A percentile compares a stretch with the other conserved stretches of the same genome.
phyloP scores from a whole-genome alignment of 1,140 invertebrate genomes.

The Gonioctena quinquepunctata region DNA sequence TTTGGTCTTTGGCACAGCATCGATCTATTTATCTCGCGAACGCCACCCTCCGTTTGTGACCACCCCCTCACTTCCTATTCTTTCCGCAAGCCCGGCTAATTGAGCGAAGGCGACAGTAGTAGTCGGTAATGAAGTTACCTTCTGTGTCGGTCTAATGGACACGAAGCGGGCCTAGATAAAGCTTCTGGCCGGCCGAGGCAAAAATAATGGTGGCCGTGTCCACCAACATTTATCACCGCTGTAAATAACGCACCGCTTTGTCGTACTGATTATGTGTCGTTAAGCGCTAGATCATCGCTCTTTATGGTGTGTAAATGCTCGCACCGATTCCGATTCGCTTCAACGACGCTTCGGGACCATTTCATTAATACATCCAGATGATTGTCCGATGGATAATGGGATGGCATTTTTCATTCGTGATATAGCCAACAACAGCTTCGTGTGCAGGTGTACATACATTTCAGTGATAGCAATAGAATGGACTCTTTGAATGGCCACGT shows the following conservation, averaged over 20 bases:
- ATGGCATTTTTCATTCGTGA: no score
- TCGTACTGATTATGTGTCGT: constrained; percentile 36
- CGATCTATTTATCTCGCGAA: no score
- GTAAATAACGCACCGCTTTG: constrained; percentile 38
- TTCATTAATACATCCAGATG: background rate
- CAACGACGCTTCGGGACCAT: background rate
- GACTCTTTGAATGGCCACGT: no score
- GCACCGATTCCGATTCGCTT: background rate
- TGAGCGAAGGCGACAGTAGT: constrained; percentile 26
- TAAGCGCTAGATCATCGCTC: constrained; percentile 35
- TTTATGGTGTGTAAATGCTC: constrained; percentile 40
- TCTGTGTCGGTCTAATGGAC: constrained; percentile 20
- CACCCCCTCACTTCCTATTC: constrained; percentile 19
- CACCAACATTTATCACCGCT: constrained; percentile 29
- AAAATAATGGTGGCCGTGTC: constrained; percentile 28
- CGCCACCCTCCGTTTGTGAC: background rate
- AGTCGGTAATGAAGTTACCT: constrained; percentile 31
- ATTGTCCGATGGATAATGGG: no score
- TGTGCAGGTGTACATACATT: no score
- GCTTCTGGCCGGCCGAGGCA: background rate
- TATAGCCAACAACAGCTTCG: no score
- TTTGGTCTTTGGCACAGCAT: no score
- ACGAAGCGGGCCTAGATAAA: constrained; percentile 15
- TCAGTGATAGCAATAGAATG: no score
- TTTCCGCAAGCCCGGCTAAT: constrained; percentile 24